phyloP scores from a whole-genome alignment of 2,113 vertebrate genomes.

The Micronisus gabar region DNA sequence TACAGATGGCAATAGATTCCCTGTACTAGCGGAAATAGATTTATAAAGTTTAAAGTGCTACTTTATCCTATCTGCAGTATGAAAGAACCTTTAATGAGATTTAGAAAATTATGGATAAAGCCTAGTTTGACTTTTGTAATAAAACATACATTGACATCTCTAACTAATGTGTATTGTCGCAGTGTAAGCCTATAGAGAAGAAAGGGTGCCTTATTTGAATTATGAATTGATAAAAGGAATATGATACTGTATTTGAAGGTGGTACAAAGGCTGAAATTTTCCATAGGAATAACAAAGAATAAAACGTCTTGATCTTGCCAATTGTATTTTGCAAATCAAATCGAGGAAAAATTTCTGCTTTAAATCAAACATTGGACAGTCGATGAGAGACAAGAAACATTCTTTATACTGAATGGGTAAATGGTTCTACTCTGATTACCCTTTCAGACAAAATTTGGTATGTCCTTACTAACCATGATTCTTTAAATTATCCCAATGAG shows the following conservation, averaged over 20 bases:
- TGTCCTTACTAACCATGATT: neutral
- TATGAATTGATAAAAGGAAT: slow-evolving; percentile 58
- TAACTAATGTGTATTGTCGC: slow-evolving; percentile 16
- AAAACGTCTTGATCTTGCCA: slow-evolving; percentile 18
- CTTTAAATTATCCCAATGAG: neutral
- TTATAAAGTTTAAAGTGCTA: slow-evolving; percentile 49
- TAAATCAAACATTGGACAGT: neutral
- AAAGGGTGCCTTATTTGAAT: slow-evolving; percentile 53
- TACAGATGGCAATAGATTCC: slow-evolving; percentile 15
- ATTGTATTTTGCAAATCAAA: slow-evolving; percentile 35
- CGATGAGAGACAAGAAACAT: neutral
- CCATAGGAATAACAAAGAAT: slow-evolving; percentile 42
- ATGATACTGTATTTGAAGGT: slow-evolving; percentile 45
- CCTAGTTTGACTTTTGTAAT: slow-evolving; percentile 49
- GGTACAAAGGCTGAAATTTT: slow-evolving; percentile 56
- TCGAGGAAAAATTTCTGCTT: neutral
- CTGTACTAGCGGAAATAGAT: neutral
- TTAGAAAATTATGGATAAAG: slow-evolving; percentile 61
- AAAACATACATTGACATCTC: slow-evolving; percentile 19
- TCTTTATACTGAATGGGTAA: neutral
- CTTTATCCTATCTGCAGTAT: slow-evolving; percentile 59
- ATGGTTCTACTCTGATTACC: neutral
- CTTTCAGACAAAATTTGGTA: neutral
- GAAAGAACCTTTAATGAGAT: slow-evolving; percentile 70
- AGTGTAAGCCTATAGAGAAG: slow-evolving; percentile 1